Evolutionary conservation across 2,888 invertebrate genomes (phyloP).

Genomic region (Lochmaea capreae): DNA sequence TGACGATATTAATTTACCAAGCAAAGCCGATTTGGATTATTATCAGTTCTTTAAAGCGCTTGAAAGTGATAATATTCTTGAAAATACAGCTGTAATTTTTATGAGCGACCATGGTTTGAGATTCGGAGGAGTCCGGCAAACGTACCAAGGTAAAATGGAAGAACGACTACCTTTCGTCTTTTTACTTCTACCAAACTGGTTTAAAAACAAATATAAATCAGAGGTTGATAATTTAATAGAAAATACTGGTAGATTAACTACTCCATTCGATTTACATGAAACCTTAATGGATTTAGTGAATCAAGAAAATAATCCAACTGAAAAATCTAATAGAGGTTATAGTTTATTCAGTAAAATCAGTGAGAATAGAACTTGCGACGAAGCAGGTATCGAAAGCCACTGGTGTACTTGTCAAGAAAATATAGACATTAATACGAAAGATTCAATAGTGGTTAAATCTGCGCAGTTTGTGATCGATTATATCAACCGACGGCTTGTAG

Average conservation of each 20-base stretch:
- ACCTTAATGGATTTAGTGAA: constrained; percentile 75
- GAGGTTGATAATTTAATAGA: constrained; percentile 69
- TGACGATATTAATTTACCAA: constrained; percentile 75
- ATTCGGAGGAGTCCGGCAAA: constrained; percentile 77
- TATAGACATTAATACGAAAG: constrained; percentile 63
- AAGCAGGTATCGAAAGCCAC: constrained; percentile 75
- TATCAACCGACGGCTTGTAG: constrained; percentile 35
- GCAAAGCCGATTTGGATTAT: constrained; percentile 75
- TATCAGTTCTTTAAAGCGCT: constrained; percentile 72
- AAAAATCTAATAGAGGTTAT: neutral
- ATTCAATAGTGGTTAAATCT: constrained; percentile 66
- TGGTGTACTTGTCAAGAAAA: constrained; percentile 80
- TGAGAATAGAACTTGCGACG: constrained; percentile 74
- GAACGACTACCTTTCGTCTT: constrained; percentile 82
- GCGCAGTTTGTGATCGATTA: constrained; percentile 60
- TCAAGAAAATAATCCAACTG: constrained; percentile 73
- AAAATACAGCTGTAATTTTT: constrained; percentile 77
- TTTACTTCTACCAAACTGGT: constrained; percentile 74
- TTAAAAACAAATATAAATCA: constrained; percentile 69
- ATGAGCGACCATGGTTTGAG: constrained; percentile 86
- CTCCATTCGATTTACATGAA: constrained; percentile 82
- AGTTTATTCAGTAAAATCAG: constrained; percentile 70
- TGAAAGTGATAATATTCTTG: constrained; percentile 70
- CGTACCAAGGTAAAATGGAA: constrained; percentile 81
- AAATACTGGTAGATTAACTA: constrained; percentile 75